Conservation (phyloP, 2,797 vertebrate species). For the Champsocephalus esox region DNA sequence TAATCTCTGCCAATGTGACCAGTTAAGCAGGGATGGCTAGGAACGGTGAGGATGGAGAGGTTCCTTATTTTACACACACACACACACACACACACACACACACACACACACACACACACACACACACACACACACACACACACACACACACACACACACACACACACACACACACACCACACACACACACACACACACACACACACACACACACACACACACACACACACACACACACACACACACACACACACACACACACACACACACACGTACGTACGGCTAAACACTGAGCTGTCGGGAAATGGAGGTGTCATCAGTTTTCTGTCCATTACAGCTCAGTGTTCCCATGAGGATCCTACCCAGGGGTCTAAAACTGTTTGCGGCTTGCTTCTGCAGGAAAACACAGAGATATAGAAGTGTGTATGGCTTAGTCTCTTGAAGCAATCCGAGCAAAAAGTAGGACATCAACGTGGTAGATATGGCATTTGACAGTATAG, state of each 20-base stretch:
- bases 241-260: constrained; percentile 9
- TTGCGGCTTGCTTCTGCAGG: constrained; percentile 57
- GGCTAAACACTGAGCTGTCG: constrained; percentile 53
- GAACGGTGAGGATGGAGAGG: constrained; percentile 69
- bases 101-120: constrained; percentile 41
- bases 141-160: constrained; percentile 41
- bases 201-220: constrained; percentile 33
- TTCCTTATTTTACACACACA: constrained; percentile 65
- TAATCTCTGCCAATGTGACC: constrained; percentile 73
- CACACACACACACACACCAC: constrained; percentile 39
- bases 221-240: constrained; percentile 20
- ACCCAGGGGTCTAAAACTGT: constrained; percentile 53
- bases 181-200: constrained; percentile 42
- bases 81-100: constrained; percentile 41
- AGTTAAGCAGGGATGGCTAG: constrained; percentile 66
- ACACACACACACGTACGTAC: constrained; percentile 17
- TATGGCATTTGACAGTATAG: not conserved
- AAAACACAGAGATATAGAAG: constrained; percentile 44
- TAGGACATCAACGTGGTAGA: not conserved
- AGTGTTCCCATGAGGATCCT: constrained; percentile 57
- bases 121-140: constrained; percentile 41
- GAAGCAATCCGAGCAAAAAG: not conserved
- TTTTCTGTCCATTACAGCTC: constrained; percentile 68
- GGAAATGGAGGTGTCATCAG: constrained; percentile 63
- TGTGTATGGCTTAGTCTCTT: constrained; percentile 6